These are phyloP conservation scores for Chelidonichthys spinosus DNA, from an alignment of 2,797 vertebrate species.

Conservation along the genomic window DNA sequence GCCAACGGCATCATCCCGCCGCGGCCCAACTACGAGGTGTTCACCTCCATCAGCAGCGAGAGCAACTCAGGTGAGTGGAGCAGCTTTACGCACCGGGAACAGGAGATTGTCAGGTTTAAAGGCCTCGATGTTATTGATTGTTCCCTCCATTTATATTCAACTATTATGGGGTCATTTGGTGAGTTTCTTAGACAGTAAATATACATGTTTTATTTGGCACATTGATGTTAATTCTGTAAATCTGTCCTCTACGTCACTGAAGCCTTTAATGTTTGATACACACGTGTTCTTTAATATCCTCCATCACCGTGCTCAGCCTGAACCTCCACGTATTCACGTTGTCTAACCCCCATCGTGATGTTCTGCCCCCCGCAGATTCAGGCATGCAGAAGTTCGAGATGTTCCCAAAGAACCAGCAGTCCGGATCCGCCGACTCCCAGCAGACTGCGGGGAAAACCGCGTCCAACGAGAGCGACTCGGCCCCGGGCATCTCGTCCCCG, in stretches of 20 bases:
- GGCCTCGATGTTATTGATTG: background rate
- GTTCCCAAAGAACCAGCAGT: constrained; percentile 91
- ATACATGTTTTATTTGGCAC: background rate
- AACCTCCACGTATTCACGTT: background rate
- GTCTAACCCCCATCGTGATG: background rate
- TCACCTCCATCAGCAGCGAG: constrained; percentile 87
- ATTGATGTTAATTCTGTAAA: background rate
- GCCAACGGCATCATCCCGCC: constrained; percentile 98
- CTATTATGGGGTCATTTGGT: background rate
- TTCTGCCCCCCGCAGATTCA: constrained; percentile 81
- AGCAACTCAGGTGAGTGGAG: constrained; percentile 82
- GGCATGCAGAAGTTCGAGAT: constrained; percentile 96
- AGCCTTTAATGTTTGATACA: background rate
- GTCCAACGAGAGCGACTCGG: constrained; percentile 91
- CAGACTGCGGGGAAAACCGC: constrained; percentile 87
- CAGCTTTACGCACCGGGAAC: too few species aligned
- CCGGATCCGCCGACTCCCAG: constrained; percentile 85
- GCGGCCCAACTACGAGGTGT: constrained; percentile 94
- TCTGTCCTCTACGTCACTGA: background rate
- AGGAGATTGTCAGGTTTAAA: too few species aligned
- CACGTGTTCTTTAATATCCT: background rate
- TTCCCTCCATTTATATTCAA: background rate
- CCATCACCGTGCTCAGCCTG: background rate
- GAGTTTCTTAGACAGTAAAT: background rate
- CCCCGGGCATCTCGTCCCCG: constrained; percentile 91